These are phyloP conservation scores for Pseudomyrmex pallidus DNA, from an alignment of 1,140 invertebrate species.

Conservation along the genomic window DNA sequence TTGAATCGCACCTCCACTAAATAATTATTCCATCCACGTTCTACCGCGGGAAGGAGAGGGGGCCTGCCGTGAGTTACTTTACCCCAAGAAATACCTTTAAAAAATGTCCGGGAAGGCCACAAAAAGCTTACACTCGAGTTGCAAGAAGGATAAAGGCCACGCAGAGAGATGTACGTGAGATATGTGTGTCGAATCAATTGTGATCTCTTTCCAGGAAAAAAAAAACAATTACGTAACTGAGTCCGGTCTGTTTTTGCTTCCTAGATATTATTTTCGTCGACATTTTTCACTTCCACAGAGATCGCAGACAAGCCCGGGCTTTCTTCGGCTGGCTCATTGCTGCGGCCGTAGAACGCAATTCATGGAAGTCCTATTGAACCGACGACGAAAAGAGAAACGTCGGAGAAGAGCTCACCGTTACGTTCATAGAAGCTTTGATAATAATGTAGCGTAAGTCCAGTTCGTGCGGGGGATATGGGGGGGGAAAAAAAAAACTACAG, in stretches of 20 bases:
- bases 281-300: neutral
- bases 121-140: too few species aligned
- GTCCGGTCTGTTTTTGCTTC: neutral
- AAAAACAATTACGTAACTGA: neutral
- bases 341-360: neutral
- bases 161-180: conserved; percentile 2
- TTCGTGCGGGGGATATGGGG: conserved; percentile 6
- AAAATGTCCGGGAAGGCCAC: too few species aligned
- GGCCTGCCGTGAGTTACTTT: too few species aligned
- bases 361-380: conserved; percentile 31
- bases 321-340: conserved; percentile 21
- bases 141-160: too few species aligned
- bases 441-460: conserved; percentile 43
- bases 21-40: too few species aligned
- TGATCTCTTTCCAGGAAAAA: neutral
- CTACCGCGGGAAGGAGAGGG: too few species aligned
- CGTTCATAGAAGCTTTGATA: conserved; percentile 24
- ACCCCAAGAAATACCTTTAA: too few species aligned
- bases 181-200: neutral
- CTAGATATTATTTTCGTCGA: conserved; percentile 12
- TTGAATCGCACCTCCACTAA: too few species aligned
- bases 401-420: neutral
- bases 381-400: conserved; percentile 35
- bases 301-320: conserved; percentile 11
- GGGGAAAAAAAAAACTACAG: neutral